Evolutionary conservation across 2,888 invertebrate genomes (phyloP), one percentile per base, ranked within the genome.

Genomic region (Cecidostiba fungosa): DNA sequence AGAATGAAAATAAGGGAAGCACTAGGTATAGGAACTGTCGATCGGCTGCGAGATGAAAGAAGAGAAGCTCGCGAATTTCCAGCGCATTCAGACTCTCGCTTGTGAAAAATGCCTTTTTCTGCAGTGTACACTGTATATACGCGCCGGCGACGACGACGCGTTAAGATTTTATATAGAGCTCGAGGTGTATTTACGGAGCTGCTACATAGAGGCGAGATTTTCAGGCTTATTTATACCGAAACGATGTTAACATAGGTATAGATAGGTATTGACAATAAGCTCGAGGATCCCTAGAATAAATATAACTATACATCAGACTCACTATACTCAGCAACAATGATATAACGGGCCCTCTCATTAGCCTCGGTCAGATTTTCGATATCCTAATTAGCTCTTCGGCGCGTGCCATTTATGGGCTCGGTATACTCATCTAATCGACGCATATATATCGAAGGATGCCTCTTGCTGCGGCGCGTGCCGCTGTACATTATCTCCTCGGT

Each of bases 1-100:
- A 36, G 79, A 79, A 79, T 79, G 79, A 79, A 72, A 79, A 79
- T 79, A 54, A 79, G 79, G 77, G 14, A 39, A 77, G 77, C 43
- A 36, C n/a, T n/a, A n/a, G n/a, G n/a, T n/a, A n/a, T n/a, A 77
- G 59, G 36, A n/a, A 43, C 29, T 47, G 78, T 43, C 78, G 78
- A 70, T 79, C 29, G 26, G 3, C 19, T 5, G 50, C 1, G 54
- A 1, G 54, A 54, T 54, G 54, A 19, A 54, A 19, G n/a, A 19
- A n/a, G 54, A 54, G 50, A 10, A 6, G 54, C 23, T 8, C 66
- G 0, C 23, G 54, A 59, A 59, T 59, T 59, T 59, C 54, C 8
- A 59, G 29, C 66, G 29, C 66, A 66, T 66, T 66, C 66, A 66
- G 26, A 59, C n/a, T 8, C 29, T 12, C 29, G 62, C 62, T 66